Conservation (phyloP, 2,888 invertebrate species). For the Napeogenes sylphis region DNA sequence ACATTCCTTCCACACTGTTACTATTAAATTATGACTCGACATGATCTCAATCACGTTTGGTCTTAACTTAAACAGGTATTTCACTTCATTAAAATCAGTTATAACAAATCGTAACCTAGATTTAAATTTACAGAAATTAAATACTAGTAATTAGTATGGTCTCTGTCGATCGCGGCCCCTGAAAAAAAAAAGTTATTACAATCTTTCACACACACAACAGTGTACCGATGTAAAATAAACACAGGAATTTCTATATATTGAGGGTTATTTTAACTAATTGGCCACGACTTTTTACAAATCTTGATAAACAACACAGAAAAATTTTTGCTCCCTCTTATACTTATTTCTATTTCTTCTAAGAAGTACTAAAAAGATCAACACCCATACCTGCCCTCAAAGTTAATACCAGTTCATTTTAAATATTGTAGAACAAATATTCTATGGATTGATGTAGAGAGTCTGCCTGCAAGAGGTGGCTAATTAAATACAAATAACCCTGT, state of each 20-base stretch:
- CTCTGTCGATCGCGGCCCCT: conserved; percentile 40
- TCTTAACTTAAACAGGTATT: conserved; percentile 2
- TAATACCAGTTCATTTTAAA: no score
- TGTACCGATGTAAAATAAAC: background rate
- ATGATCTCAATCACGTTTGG: background rate
- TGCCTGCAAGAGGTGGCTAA: no score
- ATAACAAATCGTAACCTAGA: conserved; percentile 11
- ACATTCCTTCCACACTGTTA: conserved; percentile 8
- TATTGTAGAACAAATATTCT: no score
- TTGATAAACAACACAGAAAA: no score
- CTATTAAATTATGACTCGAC: background rate
- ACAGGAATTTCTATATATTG: no score
- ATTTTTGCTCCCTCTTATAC: no score
- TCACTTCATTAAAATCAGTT: conserved; percentile 7
- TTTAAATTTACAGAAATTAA: conserved; percentile 18
- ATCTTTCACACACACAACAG: background rate
- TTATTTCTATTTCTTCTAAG: no score
- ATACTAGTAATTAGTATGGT: conserved; percentile 33
- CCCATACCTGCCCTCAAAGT: no score
- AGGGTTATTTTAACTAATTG: no score
- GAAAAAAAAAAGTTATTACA: conserved; percentile 34
- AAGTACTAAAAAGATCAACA: no score
- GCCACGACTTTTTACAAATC: no score
- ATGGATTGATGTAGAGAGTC: no score
- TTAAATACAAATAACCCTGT: background rate